Conservation (phyloP, 1,140 invertebrate species). For the Leptopilina boulardi region DNA sequence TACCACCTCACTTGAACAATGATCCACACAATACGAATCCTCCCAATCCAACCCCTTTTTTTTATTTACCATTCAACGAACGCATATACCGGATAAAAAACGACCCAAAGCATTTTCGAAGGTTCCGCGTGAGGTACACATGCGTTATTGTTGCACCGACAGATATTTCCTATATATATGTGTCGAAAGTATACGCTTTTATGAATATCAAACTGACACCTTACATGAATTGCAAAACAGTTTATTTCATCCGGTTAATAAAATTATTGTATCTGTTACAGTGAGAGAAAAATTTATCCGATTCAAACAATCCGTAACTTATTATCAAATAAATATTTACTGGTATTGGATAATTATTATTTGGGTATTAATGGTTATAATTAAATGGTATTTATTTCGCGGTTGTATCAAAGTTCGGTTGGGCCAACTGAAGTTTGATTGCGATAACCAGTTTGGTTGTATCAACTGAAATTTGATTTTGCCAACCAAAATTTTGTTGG, state of each 20-base stretch:
- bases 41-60: background rate
- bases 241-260: slow-evolving; percentile 6
- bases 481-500: too few species aligned
- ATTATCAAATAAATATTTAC: too few species aligned
- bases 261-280: too few species aligned
- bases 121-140: slow-evolving; percentile 12
- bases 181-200: background rate
- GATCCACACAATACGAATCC: slow-evolving; percentile 3
- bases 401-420: too few species aligned
- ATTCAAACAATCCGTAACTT: too few species aligned
- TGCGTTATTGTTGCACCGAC: slow-evolving; percentile 18
- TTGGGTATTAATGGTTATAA: too few species aligned
- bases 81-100: slow-evolving; percentile 20
- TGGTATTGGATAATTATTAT: too few species aligned
- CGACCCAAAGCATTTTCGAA: slow-evolving; percentile 5
- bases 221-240: slow-evolving; percentile 8
- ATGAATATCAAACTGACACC: slow-evolving; percentile 9
- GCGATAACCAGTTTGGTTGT: too few species aligned
- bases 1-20: slow-evolving; percentile 9
- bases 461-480: too few species aligned
- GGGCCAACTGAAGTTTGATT: too few species aligned
- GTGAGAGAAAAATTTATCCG: too few species aligned
- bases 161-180: slow-evolving; percentile 1
- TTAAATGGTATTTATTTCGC: too few species aligned
- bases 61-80: slow-evolving; percentile 26